Base-by-base conservation (phyloP, 1,140 invertebrate species). In the Aphelinus certus region DNA sequence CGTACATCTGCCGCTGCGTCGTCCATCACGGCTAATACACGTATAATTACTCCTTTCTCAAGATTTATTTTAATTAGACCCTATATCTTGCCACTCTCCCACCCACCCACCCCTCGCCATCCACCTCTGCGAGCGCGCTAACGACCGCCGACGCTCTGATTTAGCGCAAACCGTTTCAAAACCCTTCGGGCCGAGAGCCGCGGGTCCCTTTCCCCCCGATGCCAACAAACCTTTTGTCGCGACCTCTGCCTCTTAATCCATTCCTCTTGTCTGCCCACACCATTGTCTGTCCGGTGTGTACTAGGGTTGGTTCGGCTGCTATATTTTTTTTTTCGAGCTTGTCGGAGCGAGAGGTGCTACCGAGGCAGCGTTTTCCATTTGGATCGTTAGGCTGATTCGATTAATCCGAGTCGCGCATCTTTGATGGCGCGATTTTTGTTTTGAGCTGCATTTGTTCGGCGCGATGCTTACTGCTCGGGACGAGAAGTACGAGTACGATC, bases 61-160 rank as follows among this genome's bases (percentile, higher is more conserved):
- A 88, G 86, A 88, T 88, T 88, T 88, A 88, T 88, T 88, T 88
- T 87, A 88, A 87, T 87, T 87, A 87, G 84, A 79, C 82, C 78
- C 82, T 87, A 86, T 82, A 87, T 87, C 86, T 87, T 87, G n/a
- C 43, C 2, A 3, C 48, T 6, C 51, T 6, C n/a, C 67, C 65
- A 26, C 43, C 58, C 46, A 7, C 65, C 3, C 60, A 43, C 48
- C 43, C 48, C 43, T 70, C 9, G 10, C 63, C n/a, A 47, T 57
- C 42, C 3, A 2, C 60, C 43, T 48, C 55, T 49, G n/a, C 26
- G 7, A 4, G 10, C 53, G 61, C 60, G 53, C 73, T 75, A 75
- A 75, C 73, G 73, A 75, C 67, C 67, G 64, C 46, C 49, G 26
- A 26, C 26, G 51, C 58, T 69, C 66, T 74, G 73, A 74, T 74